These are phyloP conservation scores for Conistra vaccinii DNA, from an alignment of 2,888 invertebrate genomes.

Conservation along the genomic window DNA sequence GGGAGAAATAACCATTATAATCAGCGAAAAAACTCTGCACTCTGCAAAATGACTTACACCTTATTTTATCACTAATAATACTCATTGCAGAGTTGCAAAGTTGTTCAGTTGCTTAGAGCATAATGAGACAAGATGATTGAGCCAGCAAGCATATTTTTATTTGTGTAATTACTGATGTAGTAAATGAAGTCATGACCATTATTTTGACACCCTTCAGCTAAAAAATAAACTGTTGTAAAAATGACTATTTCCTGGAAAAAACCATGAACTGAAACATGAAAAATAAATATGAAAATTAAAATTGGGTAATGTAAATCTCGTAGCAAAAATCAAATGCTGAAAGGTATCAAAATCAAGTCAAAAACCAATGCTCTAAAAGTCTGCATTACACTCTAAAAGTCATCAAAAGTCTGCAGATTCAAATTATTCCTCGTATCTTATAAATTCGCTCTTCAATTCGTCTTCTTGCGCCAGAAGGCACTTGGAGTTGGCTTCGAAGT, in stretches of 20 bases:
- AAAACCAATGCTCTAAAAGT: background rate
- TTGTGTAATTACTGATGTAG: background rate
- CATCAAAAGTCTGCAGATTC: slow-evolving; percentile 26
- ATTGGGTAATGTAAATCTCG: background rate
- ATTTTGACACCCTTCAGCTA: background rate
- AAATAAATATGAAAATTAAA: too few relatives aligned
- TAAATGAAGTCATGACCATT: background rate
- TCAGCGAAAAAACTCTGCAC: slow-evolving; percentile 20
- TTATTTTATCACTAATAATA: slow-evolving; percentile 50
- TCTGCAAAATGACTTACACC: slow-evolving; percentile 53
- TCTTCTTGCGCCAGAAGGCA: slow-evolving; percentile 75
- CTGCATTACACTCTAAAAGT: slow-evolving; percentile 30
- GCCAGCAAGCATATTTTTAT: slow-evolving; percentile 19
- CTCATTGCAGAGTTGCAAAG: slow-evolving; percentile 53
- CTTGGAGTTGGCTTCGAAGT: slow-evolving; percentile 84
- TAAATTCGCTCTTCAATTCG: slow-evolving; percentile 82
- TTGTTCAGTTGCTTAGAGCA: slow-evolving; percentile 12
- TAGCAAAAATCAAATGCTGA: background rate
- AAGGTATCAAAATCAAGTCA: background rate
- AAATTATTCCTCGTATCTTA: slow-evolving; percentile 75
- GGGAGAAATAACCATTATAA: background rate
- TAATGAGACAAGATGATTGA: slow-evolving; percentile 19
- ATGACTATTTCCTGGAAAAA: fast-evolving
- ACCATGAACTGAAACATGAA: background rate
- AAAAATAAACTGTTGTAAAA: background rate